Percentiles rank a stretch among this genome's conserved stretches.
phyloP scores from a whole-genome alignment of 2,888 invertebrate genomes.

The Netelia melanura region DNA sequence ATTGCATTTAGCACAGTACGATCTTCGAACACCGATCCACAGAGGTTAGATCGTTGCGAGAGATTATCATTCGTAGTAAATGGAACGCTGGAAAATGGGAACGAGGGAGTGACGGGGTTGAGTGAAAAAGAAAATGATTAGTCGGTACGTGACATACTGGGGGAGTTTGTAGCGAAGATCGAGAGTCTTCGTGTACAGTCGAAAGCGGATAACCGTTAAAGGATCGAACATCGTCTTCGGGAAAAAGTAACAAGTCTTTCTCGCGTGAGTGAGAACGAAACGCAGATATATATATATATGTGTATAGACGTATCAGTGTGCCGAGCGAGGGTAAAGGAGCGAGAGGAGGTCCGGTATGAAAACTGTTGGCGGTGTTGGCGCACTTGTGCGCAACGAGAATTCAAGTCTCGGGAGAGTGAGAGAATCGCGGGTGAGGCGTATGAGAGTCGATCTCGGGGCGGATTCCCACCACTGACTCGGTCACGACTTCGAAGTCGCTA shows the following conservation, averaged over 20 bases:
- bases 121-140: neutral
- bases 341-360: conserved; percentile 65
- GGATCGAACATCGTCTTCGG: conserved; percentile 14
- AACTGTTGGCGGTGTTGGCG: conserved; percentile 69
- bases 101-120: neutral
- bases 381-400: conserved; percentile 57
- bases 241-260: conserved; percentile 37
- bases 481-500: conserved; percentile 81
- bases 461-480: conserved; percentile 83
- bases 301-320: conserved; percentile 7
- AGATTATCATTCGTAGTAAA: neutral
- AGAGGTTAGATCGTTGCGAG: conserved; percentile 3
- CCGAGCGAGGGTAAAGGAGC: conserved; percentile 44
- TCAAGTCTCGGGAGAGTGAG: conserved; percentile 55
- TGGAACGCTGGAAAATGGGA: neutral
- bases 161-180: neutral
- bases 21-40: neutral
- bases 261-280: neutral
- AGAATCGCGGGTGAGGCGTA: conserved; percentile 77
- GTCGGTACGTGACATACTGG: neutral
- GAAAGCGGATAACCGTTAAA: conserved; percentile 15
- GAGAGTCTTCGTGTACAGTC: neutral
- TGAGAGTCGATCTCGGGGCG: conserved; percentile 84
- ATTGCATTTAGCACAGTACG: neutral
- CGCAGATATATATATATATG: neutral